Conservation (phyloP, 2,888 invertebrate species). For the Byasa hedistus region DNA sequence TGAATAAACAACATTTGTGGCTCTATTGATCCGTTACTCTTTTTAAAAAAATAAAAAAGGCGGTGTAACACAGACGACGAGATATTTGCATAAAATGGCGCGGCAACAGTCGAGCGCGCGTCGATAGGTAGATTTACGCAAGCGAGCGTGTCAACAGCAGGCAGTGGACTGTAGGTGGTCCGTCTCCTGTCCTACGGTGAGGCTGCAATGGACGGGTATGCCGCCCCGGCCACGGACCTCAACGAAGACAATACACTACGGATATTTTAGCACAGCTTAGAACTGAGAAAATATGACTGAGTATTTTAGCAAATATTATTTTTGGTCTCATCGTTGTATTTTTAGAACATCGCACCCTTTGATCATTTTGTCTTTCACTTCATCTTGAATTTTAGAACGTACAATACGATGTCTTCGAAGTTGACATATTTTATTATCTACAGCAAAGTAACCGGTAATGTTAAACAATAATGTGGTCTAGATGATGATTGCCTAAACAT, state of each 20-base stretch:
- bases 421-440: too few relatives aligned
- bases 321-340: not conserved
- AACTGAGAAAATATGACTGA: not conserved
- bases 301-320: not conserved
- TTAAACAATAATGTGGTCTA: too few relatives aligned
- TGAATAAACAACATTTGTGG: not conserved
- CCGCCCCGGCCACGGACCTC: not conserved
- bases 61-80: not conserved
- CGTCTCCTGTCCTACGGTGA: constrained; percentile 1
- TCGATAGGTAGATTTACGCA: constrained; percentile 32
- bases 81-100: constrained; percentile 24
- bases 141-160: constrained; percentile 40
- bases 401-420: too few relatives aligned
- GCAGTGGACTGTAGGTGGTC: constrained; percentile 38
- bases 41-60: not conserved
- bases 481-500: too few relatives aligned
- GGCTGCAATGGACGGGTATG: constrained; percentile 31
- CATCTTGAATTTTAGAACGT: too few relatives aligned
- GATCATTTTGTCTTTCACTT: too few relatives aligned
- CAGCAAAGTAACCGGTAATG: too few relatives aligned
- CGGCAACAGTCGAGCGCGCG: constrained; percentile 28
- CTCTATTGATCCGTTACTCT: not conserved
- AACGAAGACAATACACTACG: constrained; percentile 6
- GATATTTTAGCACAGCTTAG: constrained; percentile 5
- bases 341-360: not conserved